Conservation (phyloP, 2,113 vertebrate genomes). For the Zosterops borbonicus region DNA sequence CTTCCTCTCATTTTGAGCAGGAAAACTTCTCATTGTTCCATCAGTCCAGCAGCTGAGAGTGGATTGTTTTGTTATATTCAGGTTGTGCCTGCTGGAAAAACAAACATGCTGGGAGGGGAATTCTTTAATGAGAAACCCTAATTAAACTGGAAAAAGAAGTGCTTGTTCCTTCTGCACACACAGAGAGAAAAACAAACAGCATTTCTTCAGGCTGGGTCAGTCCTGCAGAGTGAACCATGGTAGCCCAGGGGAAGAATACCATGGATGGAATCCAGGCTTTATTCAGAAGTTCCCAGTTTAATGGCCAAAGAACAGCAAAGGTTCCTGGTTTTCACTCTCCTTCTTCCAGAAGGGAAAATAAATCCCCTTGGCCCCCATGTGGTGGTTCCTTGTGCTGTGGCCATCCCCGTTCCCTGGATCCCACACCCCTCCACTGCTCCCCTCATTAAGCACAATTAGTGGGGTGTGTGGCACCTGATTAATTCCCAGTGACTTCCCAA, state of each 20-base stretch:
- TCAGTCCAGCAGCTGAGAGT: not conserved
- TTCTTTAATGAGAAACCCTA: not conserved
- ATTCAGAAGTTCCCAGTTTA: rapidly evolving
- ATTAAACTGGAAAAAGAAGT: not conserved
- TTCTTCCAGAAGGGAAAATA: not conserved
- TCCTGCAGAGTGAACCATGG: not conserved
- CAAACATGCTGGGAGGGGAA: not conserved
- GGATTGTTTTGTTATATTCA: not conserved
- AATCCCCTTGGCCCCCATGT: rapidly evolving
- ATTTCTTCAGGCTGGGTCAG: not conserved
- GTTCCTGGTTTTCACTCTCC: not conserved
- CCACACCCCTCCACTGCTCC: not conserved
- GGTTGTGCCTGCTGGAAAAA: not conserved
- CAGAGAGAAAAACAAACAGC: not conserved
- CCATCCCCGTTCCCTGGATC: not conserved
- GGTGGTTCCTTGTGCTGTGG: rapidly evolving
- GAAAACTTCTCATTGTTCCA: not conserved
- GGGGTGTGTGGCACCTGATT: not conserved
- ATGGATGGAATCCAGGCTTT: not conserved
- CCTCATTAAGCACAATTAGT: not conserved
- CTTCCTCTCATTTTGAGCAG: not conserved
- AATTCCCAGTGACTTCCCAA: not conserved
- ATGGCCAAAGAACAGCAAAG: not conserved
- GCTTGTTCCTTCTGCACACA: not conserved
- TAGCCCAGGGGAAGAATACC: not conserved